phyloP scores from a whole-genome alignment of 2,888 invertebrate genomes.

The Pandemis cinnamomeana region DNA sequence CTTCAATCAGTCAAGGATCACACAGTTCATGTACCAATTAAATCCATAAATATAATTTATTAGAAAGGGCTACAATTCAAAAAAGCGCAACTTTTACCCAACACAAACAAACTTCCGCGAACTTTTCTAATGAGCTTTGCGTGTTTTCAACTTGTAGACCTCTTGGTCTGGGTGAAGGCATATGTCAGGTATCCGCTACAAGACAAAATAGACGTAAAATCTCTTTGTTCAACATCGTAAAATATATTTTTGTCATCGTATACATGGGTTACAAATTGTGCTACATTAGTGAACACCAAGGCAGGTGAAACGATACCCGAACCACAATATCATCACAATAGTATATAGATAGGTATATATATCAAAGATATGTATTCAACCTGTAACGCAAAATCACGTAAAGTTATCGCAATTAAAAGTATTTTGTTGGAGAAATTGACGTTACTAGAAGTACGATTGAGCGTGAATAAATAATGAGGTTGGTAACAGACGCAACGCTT shows the following conservation, averaged over 20 bases:
- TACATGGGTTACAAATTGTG: constrained; percentile 84
- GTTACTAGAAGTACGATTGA: constrained; percentile 76
- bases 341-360: constrained; percentile 69
- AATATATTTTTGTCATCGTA: constrained; percentile 81
- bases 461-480: constrained; percentile 65
- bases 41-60: constrained; percentile 54
- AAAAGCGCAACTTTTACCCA: constrained; percentile 40
- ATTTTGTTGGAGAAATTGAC: constrained; percentile 70
- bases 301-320: constrained; percentile 77
- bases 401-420: constrained; percentile 60
- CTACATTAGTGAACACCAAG: constrained; percentile 82
- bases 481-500: constrained; percentile 69
- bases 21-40: constrained; percentile 51
- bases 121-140: constrained; percentile 31
- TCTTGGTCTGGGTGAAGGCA: constrained; percentile 77
- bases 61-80: constrained; percentile 59
- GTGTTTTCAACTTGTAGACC: constrained; percentile 41
- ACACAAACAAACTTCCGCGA: constrained; percentile 15
- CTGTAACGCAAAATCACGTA: constrained; percentile 77
- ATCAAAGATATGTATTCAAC: constrained; percentile 82
- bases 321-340: constrained; percentile 63
- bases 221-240: constrained; percentile 81
- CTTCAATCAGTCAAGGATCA: constrained; percentile 69
- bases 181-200: constrained; percentile 70
- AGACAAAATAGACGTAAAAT: constrained; percentile 82